Conservation (phyloP, 2,888 invertebrate species). For the Diarsia dahlii region DNA sequence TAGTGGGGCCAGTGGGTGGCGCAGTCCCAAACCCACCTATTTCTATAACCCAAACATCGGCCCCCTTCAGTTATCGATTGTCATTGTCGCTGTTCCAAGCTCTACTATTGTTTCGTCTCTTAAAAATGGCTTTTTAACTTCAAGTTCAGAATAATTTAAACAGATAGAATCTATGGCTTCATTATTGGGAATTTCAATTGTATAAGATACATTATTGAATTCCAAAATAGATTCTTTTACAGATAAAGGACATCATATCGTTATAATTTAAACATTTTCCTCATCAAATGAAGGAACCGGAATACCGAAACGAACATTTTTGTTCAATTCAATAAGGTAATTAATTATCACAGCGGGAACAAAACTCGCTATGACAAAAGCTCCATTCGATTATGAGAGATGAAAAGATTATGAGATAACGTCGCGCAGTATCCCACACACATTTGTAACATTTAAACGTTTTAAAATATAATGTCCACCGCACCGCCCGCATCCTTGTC, state of each 20-base stretch:
- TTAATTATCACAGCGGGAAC: conserved; percentile 58
- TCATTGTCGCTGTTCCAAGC: conserved; percentile 73
- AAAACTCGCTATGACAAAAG: conserved; percentile 44
- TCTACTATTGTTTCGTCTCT: conserved; percentile 55
- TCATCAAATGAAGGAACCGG: background rate
- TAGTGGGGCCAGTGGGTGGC: conserved; percentile 79
- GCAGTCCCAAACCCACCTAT: conserved; percentile 70
- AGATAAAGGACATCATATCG: background rate
- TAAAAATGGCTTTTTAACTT: conserved; percentile 4
- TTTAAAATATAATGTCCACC: conserved; percentile 72
- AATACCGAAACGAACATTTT: conserved; percentile 37
- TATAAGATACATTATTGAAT: background rate
- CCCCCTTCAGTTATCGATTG: conserved; percentile 78
- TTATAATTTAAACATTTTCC: background rate
- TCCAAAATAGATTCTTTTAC: conserved; percentile 4
- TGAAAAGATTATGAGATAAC: conserved; percentile 60
- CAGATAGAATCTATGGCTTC: background rate
- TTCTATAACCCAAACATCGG: conserved; percentile 75
- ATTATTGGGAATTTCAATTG: conserved; percentile 14
- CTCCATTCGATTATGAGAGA: conserved; percentile 52
- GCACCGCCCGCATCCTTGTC: conserved; percentile 77
- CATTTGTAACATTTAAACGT: conserved; percentile 75
- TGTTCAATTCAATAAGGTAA: conserved; percentile 49
- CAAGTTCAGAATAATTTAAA: background rate
- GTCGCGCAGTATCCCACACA: conserved; percentile 48